These are phyloP conservation scores for Liposcelis brunnea DNA, from an alignment of 2,888 invertebrate genomes.

Conservation along the genomic window DNA sequence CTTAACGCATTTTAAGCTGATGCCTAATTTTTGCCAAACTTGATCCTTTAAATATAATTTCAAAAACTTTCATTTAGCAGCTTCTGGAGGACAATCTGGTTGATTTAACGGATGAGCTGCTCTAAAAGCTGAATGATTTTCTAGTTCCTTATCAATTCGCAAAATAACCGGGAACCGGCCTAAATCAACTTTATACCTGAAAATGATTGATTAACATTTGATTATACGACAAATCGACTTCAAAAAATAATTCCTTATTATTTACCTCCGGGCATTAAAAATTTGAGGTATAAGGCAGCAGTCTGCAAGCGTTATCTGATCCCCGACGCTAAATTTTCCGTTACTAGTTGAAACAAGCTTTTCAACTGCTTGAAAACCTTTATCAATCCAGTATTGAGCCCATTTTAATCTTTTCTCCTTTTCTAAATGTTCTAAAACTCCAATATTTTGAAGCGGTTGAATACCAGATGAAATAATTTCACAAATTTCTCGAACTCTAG, in stretches of 20 bases:
- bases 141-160: conserved; percentile 70
- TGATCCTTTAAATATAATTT: too few relatives aligned
- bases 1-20: too few relatives aligned
- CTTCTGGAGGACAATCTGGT: conserved; percentile 87
- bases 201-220: conserved; percentile 16
- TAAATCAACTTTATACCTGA: conserved; percentile 80
- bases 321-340: conserved; percentile 85
- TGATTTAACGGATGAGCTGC: conserved; percentile 82
- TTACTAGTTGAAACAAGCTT: conserved; percentile 65
- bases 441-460: conserved; percentile 88
- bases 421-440: conserved; percentile 70
- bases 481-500: conserved; percentile 79
- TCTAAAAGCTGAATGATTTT: conserved; percentile 77
- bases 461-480: conserved; percentile 88
- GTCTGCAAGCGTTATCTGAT: conserved; percentile 86
- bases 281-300: conserved; percentile 91
- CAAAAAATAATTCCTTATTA: not conserved
- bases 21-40: too few relatives aligned
- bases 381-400: conserved; percentile 83
- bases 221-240: not conserved
- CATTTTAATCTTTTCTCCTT: conserved; percentile 82
- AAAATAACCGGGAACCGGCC: conserved; percentile 76
- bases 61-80: conserved; percentile 31
- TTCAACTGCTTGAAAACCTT: conserved; percentile 80
- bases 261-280: conserved; percentile 75